Percentiles rank a stretch among this genome's conserved stretches.
Evolutionary conservation across 2,113 vertebrate genomes (phyloP).

Genomic region (Zingel zingel): DNA sequence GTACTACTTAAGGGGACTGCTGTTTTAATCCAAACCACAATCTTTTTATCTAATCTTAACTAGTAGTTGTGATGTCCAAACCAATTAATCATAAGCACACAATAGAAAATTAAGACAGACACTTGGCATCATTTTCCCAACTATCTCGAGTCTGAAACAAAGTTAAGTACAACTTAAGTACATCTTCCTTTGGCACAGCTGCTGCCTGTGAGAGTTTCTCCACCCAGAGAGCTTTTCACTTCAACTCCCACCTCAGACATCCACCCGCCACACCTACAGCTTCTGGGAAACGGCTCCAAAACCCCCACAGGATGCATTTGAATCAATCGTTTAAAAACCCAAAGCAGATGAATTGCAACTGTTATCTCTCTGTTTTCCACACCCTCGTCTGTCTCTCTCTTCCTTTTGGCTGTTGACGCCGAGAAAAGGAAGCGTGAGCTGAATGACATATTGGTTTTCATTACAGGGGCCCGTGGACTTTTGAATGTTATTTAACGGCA

Average conservation of each 20-base stretch:
- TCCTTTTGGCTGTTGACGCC: slow-evolving; percentile 52
- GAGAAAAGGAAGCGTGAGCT: slow-evolving; percentile 48
- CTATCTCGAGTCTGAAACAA: not conserved
- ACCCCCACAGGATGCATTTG: slow-evolving; percentile 28
- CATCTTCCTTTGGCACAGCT: slow-evolving; percentile 1
- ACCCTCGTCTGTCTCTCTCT: slow-evolving; percentile 18
- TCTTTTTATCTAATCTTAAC: too few species aligned
- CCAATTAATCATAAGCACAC: not conserved
- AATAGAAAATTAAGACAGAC: slow-evolving; percentile 13
- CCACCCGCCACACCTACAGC: slow-evolving; percentile 1
- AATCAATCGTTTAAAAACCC: slow-evolving; percentile 41
- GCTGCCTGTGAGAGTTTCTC: slow-evolving; percentile 18
- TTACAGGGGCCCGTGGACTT: slow-evolving; percentile 51
- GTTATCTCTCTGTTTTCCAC: slow-evolving; percentile 25
- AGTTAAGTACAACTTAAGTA: not conserved
- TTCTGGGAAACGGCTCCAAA: slow-evolving; percentile 18
- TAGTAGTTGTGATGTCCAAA: not conserved
- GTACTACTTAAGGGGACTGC: too few species aligned
- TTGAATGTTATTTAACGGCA: slow-evolving; percentile 65
- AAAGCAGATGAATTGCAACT: slow-evolving; percentile 35
- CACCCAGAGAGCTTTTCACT: slow-evolving; percentile 11
- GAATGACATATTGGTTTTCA: slow-evolving; percentile 59
- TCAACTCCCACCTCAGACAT: slow-evolving; percentile 37
- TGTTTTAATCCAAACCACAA: too few species aligned
- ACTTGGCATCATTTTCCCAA: not conserved